Base-by-base conservation (phyloP, 2,797 vertebrate genomes). In the Ispidina picta region DNA sequence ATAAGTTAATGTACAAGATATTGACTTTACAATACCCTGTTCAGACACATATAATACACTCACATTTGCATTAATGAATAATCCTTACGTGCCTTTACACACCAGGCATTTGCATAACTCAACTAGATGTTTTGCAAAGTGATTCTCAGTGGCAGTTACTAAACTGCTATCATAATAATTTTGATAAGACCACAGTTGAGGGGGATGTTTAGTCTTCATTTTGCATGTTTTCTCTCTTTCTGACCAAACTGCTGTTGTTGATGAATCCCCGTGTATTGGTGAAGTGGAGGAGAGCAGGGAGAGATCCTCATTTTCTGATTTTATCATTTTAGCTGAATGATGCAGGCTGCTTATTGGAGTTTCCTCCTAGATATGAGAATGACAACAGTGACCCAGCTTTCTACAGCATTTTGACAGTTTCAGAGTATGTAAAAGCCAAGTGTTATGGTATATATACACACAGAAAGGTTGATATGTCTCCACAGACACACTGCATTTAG, bases 41-140 rank as follows among this genome's bases (percentile, higher is more conserved):
- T 88, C 52, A 59, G 77, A 31, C 56, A 76, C 23, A 39, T 62
- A 25, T 26, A 63, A 71, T 60, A 29, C 58, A 71, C 52, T 58
- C 12, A 55, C 0, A 29, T 93, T 88, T 93, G 29, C 65, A 72
- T 90, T 74, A 84, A 82, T 82, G 26, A 91, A 73, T 86, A 86
- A 79, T 84, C 56, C 28, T 79, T 58, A 25, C 39, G 14, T 64
- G 56, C 79, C 39, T 76, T 52, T 66, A 56, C 55, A 63, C 11
- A 28, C 83, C 71, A 73, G 28, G 1, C 7, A 76, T 80, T 77
- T 95, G 51, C 69, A 65, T 79, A 59, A 37, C 37, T 86, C 68
- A 73, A 44, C 22, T 46, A 82, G 21, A 29, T 75, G 28, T 44
- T 92, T 74, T 41, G 51, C 76, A 62, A 83, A 78, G 59, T 88